Conservation (phyloP, 2,888 invertebrate species). For the Coenonympha arcania region DNA sequence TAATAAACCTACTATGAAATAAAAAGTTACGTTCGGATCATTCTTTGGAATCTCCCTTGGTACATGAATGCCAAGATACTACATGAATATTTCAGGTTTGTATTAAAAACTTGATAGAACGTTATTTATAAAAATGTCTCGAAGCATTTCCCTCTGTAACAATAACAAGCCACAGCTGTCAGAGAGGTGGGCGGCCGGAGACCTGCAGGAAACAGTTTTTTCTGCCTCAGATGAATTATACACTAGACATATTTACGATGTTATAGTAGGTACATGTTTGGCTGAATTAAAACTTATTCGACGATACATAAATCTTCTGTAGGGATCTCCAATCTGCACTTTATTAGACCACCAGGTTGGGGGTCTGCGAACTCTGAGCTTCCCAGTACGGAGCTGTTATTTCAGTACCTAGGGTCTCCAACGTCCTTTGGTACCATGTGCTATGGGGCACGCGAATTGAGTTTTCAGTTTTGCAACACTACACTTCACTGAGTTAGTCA, state of each 20-base stretch:
- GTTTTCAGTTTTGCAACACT: too few species aligned
- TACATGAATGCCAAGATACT: not conserved
- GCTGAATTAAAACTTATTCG: not conserved
- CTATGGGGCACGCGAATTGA: too few species aligned
- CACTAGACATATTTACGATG: conserved; percentile 37
- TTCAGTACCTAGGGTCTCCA: too few species aligned
- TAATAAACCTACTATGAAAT: not conserved
- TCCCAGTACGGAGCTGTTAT: too few species aligned
- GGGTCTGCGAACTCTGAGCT: too few species aligned
- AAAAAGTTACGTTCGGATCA: not conserved
- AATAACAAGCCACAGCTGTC: conserved; percentile 52
- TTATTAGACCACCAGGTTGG: too few species aligned
- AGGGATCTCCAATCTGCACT: too few species aligned
- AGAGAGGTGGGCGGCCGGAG: conserved; percentile 55
- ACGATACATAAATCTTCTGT: too few species aligned
- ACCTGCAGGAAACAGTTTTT: conserved; percentile 56
- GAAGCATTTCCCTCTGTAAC: conserved; percentile 29
- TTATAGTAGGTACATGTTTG: conserved; percentile 6
- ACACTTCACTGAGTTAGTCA: too few species aligned
- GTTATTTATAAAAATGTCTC: conserved; percentile 9
- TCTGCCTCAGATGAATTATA: conserved; percentile 40
- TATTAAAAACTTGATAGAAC: conserved; percentile 3
- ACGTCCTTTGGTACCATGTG: too few species aligned
- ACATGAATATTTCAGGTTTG: not conserved
- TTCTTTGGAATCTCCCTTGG: not conserved